Percentiles rank a stretch among this genome's conserved stretches.
Evolutionary conservation across 2,113 vertebrate species (phyloP).

Genomic region (Corythornis madagascariensis): DNA sequence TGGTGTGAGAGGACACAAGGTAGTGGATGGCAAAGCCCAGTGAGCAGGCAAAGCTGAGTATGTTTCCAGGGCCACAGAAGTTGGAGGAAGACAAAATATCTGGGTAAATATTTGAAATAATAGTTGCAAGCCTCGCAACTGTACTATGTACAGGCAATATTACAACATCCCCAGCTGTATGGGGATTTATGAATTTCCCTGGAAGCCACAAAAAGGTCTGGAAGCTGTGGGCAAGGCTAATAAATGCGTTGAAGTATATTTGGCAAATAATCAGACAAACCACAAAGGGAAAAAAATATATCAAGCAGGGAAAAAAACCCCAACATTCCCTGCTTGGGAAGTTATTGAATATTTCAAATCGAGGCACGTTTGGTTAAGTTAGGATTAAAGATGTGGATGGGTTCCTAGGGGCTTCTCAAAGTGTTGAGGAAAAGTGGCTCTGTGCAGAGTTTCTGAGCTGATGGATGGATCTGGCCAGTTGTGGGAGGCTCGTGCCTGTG

Average conservation of each 20-base stretch:
- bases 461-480: not conserved
- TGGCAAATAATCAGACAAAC: slow-evolving; percentile 58
- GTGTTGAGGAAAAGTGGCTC: not conserved
- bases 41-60: fast-evolving
- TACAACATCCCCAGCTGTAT: not conserved
- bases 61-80: not conserved
- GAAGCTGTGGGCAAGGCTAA: slow-evolving; percentile 34
- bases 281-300: slow-evolving; percentile 37
- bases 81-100: fast-evolving
- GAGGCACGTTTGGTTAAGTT: not conserved
- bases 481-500: fast-evolving
- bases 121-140: not conserved
- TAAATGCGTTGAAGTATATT: slow-evolving; percentile 3
- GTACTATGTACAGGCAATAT: not conserved
- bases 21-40: not conserved
- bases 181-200: not conserved
- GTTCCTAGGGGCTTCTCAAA: not conserved
- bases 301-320: not conserved
- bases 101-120: not conserved
- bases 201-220: slow-evolving; percentile 50
- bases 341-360: not conserved
- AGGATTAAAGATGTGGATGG: not conserved
- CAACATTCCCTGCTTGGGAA: not conserved
- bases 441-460: not conserved
- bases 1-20: not conserved